These are phyloP conservation scores for Macrocentrus cingulum DNA, from an alignment of 1,140 invertebrate genomes.

Conservation along the genomic window DNA sequence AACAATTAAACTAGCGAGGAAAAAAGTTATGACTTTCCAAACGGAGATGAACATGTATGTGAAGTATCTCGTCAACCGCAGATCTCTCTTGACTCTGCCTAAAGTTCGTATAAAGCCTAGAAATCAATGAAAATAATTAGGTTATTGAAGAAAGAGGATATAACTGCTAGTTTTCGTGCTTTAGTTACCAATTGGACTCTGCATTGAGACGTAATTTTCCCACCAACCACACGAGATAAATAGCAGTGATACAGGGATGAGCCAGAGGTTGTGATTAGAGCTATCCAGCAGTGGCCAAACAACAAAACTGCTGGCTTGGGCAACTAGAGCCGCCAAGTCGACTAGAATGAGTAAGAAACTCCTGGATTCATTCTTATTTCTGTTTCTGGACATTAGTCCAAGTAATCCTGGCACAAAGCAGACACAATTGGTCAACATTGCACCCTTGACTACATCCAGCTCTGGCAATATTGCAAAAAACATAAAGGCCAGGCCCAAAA, in stretches of 20 bases:
- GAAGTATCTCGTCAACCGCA: slow-evolving; percentile 82
- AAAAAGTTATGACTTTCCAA: slow-evolving; percentile 85
- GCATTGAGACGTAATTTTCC: slow-evolving; percentile 91
- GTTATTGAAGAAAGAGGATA: background rate
- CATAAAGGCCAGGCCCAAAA: slow-evolving; percentile 80
- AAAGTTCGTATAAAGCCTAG: slow-evolving; percentile 78
- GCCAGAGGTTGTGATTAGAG: slow-evolving; percentile 70
- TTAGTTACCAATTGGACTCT: slow-evolving; percentile 74
- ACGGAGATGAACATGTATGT: slow-evolving; percentile 84
- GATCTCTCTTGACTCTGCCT: slow-evolving; percentile 78
- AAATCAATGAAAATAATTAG: slow-evolving; percentile 21
- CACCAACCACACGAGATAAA: slow-evolving; percentile 92
- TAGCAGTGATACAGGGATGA: slow-evolving; percentile 80
- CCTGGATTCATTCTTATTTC: slow-evolving; percentile 72
- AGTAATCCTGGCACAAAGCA: slow-evolving; percentile 84
- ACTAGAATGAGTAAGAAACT: slow-evolving; percentile 78
- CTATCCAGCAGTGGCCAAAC: slow-evolving; percentile 83
- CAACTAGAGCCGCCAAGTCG: slow-evolving; percentile 78
- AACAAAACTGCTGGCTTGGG: slow-evolving; percentile 85
- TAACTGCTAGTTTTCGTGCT: too few species aligned
- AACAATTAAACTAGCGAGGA: slow-evolving; percentile 73
- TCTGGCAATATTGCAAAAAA: slow-evolving; percentile 87
- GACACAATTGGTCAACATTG: slow-evolving; percentile 92
- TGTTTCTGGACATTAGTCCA: slow-evolving; percentile 76
- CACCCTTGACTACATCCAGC: slow-evolving; percentile 87